Evolutionary conservation across 2,797 vertebrate genomes (phyloP).

Genomic region (Ara ararauna): DNA sequence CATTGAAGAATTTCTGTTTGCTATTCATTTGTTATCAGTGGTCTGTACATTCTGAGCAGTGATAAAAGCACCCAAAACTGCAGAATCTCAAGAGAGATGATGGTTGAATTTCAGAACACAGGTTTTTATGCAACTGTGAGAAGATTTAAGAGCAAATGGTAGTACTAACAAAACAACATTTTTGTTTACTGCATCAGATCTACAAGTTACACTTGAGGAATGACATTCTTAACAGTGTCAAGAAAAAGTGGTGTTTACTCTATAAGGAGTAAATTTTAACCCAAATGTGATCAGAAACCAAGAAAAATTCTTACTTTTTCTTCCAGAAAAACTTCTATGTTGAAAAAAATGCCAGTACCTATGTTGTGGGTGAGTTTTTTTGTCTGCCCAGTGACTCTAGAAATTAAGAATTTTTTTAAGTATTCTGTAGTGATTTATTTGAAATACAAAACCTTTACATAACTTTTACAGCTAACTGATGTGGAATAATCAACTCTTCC

Average conservation of each 20-base stretch:
- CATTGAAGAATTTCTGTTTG: slow-evolving; percentile 26
- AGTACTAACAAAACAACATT: slow-evolving; percentile 58
- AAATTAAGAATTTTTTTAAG: background rate
- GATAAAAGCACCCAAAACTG: background rate
- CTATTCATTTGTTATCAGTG: background rate
- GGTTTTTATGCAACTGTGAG: slow-evolving; percentile 35
- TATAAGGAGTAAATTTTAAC: slow-evolving; percentile 39
- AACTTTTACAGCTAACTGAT: background rate
- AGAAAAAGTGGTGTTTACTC: slow-evolving; percentile 17
- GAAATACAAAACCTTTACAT: background rate
- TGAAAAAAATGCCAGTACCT: background rate
- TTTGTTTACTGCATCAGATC: slow-evolving; percentile 62
- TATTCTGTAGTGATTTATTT: background rate
- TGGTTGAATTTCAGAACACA: slow-evolving; percentile 24
- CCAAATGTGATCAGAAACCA: background rate
- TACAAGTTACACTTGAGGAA: slow-evolving; percentile 40
- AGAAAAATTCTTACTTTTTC: background rate
- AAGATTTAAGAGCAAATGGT: slow-evolving; percentile 38
- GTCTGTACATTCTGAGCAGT: background rate
- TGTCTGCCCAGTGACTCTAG: background rate
- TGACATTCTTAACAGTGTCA: slow-evolving; percentile 56
- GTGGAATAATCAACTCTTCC: background rate
- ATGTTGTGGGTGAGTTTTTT: background rate
- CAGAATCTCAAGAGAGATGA: slow-evolving; percentile 7
- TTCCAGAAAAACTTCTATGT: background rate